These are phyloP conservation scores for Lasiurus cinereus DNA, from an alignment of 2,113 vertebrate species.

Conservation along the genomic window DNA sequence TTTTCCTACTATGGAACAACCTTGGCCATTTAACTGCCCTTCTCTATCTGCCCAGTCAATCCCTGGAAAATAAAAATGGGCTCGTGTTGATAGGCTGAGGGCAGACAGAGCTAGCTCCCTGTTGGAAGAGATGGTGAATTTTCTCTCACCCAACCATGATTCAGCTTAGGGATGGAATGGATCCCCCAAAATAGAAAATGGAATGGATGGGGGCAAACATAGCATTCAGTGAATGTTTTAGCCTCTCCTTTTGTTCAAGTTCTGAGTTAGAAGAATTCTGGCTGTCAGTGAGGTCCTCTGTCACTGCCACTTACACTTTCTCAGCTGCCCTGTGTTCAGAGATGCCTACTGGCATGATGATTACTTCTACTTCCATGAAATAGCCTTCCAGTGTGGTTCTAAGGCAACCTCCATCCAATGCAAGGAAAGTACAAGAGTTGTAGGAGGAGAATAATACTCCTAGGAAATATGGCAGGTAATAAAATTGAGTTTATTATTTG, in stretches of 20 bases:
- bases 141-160: not conserved
- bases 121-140: not conserved
- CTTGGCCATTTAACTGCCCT: not conserved
- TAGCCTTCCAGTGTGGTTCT: not conserved
- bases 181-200: not conserved
- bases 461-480: not conserved
- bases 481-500: not conserved
- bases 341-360: not conserved
- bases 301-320: not conserved
- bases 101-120: not conserved
- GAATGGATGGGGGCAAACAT: no score
- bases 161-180: no score
- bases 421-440: not conserved
- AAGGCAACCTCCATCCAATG: not conserved
- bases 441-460: not conserved
- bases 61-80: not conserved
- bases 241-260: not conserved
- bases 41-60: not conserved
- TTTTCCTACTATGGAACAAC: not conserved
- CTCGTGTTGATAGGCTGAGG: no score
- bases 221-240: accelerated
- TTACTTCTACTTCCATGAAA: not conserved
- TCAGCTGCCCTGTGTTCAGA: not conserved
- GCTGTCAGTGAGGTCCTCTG: accelerated
- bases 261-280: not conserved